Evolutionary conservation across 1,140 invertebrate species (phyloP).

Genomic region (Euschistus heros): DNA sequence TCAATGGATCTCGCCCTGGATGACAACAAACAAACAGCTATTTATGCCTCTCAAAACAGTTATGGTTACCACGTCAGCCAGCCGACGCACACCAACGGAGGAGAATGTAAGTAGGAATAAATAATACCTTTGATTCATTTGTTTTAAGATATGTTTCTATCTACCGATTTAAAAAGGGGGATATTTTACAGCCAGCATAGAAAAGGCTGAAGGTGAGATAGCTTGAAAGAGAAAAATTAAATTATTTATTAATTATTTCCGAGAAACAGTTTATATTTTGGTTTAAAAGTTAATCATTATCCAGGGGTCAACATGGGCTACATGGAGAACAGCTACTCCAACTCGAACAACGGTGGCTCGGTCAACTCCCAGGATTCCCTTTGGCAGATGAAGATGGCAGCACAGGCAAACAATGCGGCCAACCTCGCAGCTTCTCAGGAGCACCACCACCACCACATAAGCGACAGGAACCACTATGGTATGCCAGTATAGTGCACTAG

Average conservation of each 20-base stretch:
- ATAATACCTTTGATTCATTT: not conserved
- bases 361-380: constrained; percentile 90
- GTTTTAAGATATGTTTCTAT: not conserved
- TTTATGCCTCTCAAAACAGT: constrained; percentile 69
- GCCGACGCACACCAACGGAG: constrained; percentile 48
- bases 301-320: constrained; percentile 72
- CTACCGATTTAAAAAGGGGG: constrained; percentile 6
- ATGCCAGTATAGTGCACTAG: not conserved
- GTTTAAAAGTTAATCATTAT: constrained; percentile 12
- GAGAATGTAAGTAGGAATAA: constrained; percentile 52
- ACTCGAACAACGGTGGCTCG: constrained; percentile 83
- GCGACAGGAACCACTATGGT: constrained; percentile 40
- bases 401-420: constrained; percentile 40
- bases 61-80: constrained; percentile 59
- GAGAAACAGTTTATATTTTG: not conserved
- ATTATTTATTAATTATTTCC: not conserved
- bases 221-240: not conserved
- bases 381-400: constrained; percentile 84
- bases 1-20: constrained; percentile 69
- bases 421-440: constrained; percentile 37
- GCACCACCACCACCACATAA: constrained; percentile 40
- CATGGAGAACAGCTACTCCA: constrained; percentile 83
- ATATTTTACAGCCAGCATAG: constrained; percentile 21
- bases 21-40: constrained; percentile 68
- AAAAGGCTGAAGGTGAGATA: constrained; percentile 20